Percentiles rank a stretch among this genome's conserved stretches.
phyloP scores from a whole-genome alignment of 2,113 vertebrate genomes.

The Hemichromis elongatus region DNA sequence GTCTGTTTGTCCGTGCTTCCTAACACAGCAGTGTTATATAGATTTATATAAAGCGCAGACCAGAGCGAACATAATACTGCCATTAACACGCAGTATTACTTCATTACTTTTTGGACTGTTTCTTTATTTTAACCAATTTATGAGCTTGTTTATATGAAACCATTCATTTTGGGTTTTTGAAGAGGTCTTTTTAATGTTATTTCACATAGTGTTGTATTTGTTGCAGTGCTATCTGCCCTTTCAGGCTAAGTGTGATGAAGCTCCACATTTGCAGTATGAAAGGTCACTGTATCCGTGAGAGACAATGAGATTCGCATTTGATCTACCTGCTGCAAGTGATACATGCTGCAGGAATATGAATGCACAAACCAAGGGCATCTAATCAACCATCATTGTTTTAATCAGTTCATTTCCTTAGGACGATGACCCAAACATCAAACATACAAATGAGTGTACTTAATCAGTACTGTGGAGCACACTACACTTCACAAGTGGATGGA shows the following conservation, averaged over 20 bases:
- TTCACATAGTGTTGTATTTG: background rate
- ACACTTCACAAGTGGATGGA: background rate
- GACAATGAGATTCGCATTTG: slow-evolving; percentile 36
- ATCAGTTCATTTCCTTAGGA: background rate
- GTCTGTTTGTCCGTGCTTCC: background rate
- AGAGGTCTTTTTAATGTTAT: accelerated
- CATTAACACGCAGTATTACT: background rate
- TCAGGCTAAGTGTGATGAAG: slow-evolving; percentile 67
- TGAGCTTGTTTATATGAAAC: background rate
- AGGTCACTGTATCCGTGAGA: slow-evolving; percentile 67
- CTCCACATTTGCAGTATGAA: slow-evolving; percentile 66
- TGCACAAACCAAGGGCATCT: background rate
- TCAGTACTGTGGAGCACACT: background rate
- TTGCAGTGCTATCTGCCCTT: background rate
- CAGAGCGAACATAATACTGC: background rate
- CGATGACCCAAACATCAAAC: background rate
- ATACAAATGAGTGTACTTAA: background rate
- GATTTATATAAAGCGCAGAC: background rate
- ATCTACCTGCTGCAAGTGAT: background rate
- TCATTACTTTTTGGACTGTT: background rate
- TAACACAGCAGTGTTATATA: background rate
- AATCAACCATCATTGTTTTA: background rate
- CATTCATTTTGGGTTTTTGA: background rate
- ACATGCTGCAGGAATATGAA: background rate
- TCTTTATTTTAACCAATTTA: background rate